A percentile compares a stretch with the other conserved stretches of the same genome.
These are phyloP conservation scores for Lasioglossum pauxillum DNA, from an alignment of 2,888 invertebrate species.

Conservation along the genomic window DNA sequence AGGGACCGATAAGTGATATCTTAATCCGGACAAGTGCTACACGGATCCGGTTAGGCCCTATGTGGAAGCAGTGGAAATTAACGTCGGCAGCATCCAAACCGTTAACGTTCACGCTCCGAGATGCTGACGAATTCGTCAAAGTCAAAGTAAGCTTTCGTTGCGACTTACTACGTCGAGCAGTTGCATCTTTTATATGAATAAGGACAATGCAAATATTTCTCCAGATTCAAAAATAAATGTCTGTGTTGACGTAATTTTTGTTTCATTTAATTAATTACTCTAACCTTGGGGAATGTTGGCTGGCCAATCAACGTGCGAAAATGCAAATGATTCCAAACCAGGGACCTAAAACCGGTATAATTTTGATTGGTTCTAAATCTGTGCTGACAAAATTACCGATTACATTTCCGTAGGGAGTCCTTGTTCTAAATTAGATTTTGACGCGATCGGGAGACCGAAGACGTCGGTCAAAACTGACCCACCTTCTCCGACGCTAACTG, in stretches of 20 bases:
- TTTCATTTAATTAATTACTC: too few species aligned
- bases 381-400: too few species aligned
- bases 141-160: too few species aligned
- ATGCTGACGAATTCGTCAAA: neutral
- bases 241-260: too few species aligned
- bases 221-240: neutral
- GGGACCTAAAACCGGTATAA: too few species aligned
- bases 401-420: too few species aligned
- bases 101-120: neutral
- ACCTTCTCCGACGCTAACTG: neutral
- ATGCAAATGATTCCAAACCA: neutral
- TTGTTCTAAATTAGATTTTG: neutral
- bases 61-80: neutral
- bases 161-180: neutral
- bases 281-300: too few species aligned
- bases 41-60: neutral
- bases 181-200: neutral
- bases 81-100: neutral
- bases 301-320: too few species aligned
- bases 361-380: too few species aligned
- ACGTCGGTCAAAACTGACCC: neutral
- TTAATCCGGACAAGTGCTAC: neutral
- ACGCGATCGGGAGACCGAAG: neutral
- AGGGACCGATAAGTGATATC: neutral
- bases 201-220: neutral